Percentiles rank a stretch among this genome's conserved stretches.
These are phyloP conservation scores for Nephrotoma appendiculata DNA, from an alignment of 2,888 invertebrate genomes.

Conservation along the genomic window DNA sequence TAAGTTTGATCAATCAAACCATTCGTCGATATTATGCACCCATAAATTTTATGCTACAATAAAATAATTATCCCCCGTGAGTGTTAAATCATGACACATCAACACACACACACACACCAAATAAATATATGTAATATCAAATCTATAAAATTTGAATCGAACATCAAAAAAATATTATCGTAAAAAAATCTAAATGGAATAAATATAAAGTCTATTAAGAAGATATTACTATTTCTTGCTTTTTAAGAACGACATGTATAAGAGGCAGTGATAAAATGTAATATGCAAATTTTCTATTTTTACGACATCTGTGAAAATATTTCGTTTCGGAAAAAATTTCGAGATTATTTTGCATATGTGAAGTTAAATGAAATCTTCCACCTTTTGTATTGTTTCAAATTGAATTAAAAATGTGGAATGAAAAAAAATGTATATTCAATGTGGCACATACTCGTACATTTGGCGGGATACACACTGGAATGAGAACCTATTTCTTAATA, in stretches of 20 bases:
- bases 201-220: background rate
- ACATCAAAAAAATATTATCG: background rate
- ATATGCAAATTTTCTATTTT: background rate
- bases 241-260: background rate
- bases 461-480: background rate
- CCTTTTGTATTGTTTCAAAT: background rate
- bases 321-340: background rate
- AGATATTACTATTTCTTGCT: background rate
- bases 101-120: background rate
- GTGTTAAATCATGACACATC: background rate
- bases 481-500: background rate
- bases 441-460: background rate
- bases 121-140: background rate
- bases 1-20: background rate
- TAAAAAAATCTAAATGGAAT: background rate
- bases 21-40: background rate
- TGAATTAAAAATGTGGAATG: background rate
- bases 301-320: background rate
- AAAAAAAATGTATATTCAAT: background rate
- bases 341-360: background rate
- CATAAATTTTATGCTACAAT: background rate
- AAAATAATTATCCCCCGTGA: background rate
- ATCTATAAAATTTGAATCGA: background rate
- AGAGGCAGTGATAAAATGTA: background rate
- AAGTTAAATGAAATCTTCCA: background rate